These are phyloP conservation scores for Phataginus tetradactyla DNA, from an alignment of 2,797 vertebrate species.

Conservation along the genomic window DNA sequence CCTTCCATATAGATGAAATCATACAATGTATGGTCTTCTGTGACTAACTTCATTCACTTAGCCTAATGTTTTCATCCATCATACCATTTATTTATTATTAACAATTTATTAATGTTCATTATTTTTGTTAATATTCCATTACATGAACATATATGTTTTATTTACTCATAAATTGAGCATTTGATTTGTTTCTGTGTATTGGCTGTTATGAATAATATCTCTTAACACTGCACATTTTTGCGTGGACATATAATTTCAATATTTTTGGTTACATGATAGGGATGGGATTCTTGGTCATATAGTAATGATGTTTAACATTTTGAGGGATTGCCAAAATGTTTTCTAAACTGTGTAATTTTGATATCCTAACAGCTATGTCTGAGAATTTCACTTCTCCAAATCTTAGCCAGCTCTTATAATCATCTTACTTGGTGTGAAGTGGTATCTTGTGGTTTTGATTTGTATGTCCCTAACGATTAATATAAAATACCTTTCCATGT, in stretches of 20 bases:
- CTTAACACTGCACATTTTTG: background rate
- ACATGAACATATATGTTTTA: background rate
- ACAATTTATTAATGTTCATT: background rate
- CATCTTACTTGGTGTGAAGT: background rate
- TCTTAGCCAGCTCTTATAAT: background rate
- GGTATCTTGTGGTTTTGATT: background rate
- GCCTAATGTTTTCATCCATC: background rate
- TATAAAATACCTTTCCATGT: background rate
- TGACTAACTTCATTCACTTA: background rate
- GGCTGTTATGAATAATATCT: background rate
- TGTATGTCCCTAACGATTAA: background rate
- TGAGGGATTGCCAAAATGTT: background rate
- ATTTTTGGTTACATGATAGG: background rate
- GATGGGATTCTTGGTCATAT: background rate
- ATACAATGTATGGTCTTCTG: background rate
- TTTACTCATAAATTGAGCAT: background rate
- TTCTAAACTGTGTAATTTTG: background rate
- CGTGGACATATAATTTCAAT: background rate
- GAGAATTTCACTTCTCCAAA: background rate
- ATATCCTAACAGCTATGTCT: background rate
- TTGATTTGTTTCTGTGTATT: background rate
- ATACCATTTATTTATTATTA: background rate
- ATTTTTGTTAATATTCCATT: background rate
- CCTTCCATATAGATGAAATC: background rate
- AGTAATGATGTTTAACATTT: background rate